phyloP scores from a whole-genome alignment of 1,140 invertebrate species.

The Saccostrea echinata region DNA sequence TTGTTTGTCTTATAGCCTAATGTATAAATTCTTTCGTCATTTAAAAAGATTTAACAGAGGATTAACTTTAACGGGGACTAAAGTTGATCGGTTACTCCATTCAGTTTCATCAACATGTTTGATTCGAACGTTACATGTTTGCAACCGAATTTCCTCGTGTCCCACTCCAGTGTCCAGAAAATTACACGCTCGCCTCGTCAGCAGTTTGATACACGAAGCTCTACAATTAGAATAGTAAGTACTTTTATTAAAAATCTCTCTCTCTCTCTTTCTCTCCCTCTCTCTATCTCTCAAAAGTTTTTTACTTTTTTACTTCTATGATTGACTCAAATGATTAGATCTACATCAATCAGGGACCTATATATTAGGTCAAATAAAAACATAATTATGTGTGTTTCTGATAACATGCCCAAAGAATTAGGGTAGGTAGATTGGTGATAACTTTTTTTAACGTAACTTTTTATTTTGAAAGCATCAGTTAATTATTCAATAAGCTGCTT shows the following conservation, averaged over 20 bases:
- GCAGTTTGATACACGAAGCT: not conserved
- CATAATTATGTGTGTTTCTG: too few species aligned
- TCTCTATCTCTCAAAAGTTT: too few species aligned
- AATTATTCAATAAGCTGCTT: too few species aligned
- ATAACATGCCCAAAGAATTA: too few species aligned
- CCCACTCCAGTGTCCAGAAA: not conserved
- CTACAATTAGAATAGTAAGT: not conserved
- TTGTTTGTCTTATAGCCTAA: not conserved
- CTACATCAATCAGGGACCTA: too few species aligned
- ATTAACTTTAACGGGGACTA: not conserved
- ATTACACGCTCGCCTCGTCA: not conserved
- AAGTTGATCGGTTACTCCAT: not conserved
- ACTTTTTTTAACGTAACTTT: too few species aligned
- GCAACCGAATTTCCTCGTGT: conserved; percentile 9
- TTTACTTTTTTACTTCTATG: too few species aligned
- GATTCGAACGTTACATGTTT: not conserved
- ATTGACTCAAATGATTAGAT: too few species aligned
- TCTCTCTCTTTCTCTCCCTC: not conserved
- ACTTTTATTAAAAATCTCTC: not conserved
- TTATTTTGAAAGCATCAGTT: too few species aligned
- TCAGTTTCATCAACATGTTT: not conserved
- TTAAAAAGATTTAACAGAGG: conserved; percentile 12
- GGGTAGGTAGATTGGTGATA: too few species aligned
- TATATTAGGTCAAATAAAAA: too few species aligned
- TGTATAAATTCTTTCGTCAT: conserved; percentile 9